These are phyloP conservation scores for Engystomops pustulosus DNA, from an alignment of 2,113 vertebrate genomes.

Conservation along the genomic window DNA sequence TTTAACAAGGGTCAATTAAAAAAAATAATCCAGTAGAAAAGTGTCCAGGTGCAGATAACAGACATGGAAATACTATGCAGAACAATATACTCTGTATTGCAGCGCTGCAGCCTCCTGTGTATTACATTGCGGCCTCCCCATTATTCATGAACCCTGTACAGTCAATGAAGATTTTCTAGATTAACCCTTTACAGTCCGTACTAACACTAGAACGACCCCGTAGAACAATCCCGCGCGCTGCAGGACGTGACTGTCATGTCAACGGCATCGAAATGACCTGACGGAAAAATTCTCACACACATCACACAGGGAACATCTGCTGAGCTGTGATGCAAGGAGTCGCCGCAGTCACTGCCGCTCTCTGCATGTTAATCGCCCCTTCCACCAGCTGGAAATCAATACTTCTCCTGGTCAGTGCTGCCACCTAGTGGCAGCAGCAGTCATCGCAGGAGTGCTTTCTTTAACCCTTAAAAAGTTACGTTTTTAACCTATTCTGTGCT, in stretches of 20 bases:
- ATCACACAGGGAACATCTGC: conserved; percentile 6
- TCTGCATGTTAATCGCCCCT: conserved; percentile 12
- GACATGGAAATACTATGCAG: too few relatives aligned
- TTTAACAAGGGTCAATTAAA: too few relatives aligned
- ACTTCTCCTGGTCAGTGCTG: conserved; percentile 11
- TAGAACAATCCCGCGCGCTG: background rate
- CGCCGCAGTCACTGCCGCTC: background rate
- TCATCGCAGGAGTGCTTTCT: background rate
- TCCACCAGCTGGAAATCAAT: background rate
- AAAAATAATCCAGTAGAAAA: too few relatives aligned
- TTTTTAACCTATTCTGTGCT: too few relatives aligned
- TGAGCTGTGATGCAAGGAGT: background rate
- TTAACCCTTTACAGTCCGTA: background rate
- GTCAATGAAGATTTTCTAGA: background rate
- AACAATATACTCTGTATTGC: too few relatives aligned
- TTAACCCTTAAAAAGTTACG: background rate
- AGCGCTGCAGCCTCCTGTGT: background rate
- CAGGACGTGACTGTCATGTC: background rate
- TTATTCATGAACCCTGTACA: background rate
- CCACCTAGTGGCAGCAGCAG: background rate
- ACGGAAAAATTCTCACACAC: background rate
- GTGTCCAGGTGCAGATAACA: too few relatives aligned
- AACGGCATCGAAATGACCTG: background rate
- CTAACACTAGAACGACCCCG: background rate
- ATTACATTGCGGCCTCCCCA: background rate